Conservation (phyloP, 53 echinoderm and acorn worm species). For the Paracentrotus lividus region DNA sequence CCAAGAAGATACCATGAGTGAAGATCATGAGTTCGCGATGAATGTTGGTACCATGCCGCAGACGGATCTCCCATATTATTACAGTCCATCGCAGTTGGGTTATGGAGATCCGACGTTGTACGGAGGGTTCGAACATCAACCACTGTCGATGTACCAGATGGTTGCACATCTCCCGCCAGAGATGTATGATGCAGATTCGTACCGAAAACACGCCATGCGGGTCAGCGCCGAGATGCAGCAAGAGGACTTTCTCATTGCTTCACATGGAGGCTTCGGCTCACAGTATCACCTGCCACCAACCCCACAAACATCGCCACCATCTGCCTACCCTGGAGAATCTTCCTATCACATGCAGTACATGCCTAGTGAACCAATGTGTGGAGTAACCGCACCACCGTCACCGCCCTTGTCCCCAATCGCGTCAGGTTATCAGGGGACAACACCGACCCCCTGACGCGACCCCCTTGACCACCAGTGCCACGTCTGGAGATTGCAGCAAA, state of each 20-base stretch:
- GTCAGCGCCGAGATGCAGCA: slow-evolving; percentile 81
- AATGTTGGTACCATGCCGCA: slow-evolving; percentile 17
- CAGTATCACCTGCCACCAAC: slow-evolving; percentile 85
- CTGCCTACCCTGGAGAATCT: slow-evolving; percentile 76
- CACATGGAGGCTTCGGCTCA: slow-evolving; percentile 48
- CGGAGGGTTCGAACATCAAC: slow-evolving; percentile 60
- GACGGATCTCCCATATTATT: slow-evolving; percentile 61
- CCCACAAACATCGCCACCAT: slow-evolving; percentile 90
- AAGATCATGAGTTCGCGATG: slow-evolving; percentile 49
- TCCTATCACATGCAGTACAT: slow-evolving; percentile 74
- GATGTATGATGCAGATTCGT: slow-evolving; percentile 98
- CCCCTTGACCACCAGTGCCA: slow-evolving; percentile 68
- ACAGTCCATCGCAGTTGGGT: slow-evolving; percentile 64
- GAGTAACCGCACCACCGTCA: slow-evolving; percentile 77
- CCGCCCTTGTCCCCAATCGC: slow-evolving; percentile 84
- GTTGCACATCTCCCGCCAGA: slow-evolving; percentile 96
- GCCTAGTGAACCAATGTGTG: slow-evolving; percentile 73
- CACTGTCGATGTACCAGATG: slow-evolving; percentile 98
- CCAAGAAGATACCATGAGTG: slow-evolving; percentile 35
- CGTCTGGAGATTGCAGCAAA: slow-evolving; percentile 53
- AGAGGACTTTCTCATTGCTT: slow-evolving; percentile 60
- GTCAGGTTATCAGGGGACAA: slow-evolving; percentile 66
- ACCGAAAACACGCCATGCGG: slow-evolving; percentile 91
- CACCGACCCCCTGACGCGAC: slow-evolving; percentile 74
- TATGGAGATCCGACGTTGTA: slow-evolving; percentile 41